phyloP scores from a whole-genome alignment of 2,888 invertebrate species.

The Drosophila stalkeri region DNA sequence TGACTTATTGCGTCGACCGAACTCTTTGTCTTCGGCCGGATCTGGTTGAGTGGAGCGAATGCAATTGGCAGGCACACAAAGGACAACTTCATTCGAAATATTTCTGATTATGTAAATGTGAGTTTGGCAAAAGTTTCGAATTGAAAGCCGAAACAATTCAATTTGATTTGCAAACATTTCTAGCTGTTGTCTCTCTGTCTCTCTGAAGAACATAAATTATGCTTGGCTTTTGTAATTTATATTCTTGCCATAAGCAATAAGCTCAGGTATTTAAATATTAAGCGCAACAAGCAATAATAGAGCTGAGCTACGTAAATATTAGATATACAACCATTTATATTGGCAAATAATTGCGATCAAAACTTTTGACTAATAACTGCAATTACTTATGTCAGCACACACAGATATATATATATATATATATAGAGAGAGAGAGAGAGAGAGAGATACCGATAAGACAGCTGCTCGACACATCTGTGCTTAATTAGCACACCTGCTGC shows the following conservation, averaged over 20 bases:
- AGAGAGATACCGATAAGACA: not conserved
- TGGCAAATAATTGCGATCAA: constrained; percentile 7
- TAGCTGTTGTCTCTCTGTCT: not conserved
- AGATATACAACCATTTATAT: constrained; percentile 8
- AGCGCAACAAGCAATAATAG: not conserved
- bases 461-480: constrained; percentile 24
- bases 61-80: constrained; percentile 25
- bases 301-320: not conserved
- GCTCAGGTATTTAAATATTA: constrained; percentile 8
- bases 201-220: too few relatives aligned
- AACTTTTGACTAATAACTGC: constrained; percentile 49
- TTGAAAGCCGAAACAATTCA: constrained; percentile 9
- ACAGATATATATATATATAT: not conserved
- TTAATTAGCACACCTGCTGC: constrained; percentile 48
- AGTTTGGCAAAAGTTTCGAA: not conserved
- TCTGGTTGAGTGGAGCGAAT: constrained; percentile 13
- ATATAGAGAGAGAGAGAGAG: not conserved
- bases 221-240: too few relatives aligned
- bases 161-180: constrained; percentile 25
- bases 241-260: constrained; percentile 2
- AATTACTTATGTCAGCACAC: constrained; percentile 37
- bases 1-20: constrained; percentile 1
- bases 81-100: not conserved
- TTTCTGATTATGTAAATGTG: constrained; percentile 41
- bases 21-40: constrained; percentile 14